A percentile compares a stretch with the other conserved stretches of the same genome.
Conservation (phyloP, 2,113 vertebrate genomes). For the Xenopus tropicalis region DNA sequence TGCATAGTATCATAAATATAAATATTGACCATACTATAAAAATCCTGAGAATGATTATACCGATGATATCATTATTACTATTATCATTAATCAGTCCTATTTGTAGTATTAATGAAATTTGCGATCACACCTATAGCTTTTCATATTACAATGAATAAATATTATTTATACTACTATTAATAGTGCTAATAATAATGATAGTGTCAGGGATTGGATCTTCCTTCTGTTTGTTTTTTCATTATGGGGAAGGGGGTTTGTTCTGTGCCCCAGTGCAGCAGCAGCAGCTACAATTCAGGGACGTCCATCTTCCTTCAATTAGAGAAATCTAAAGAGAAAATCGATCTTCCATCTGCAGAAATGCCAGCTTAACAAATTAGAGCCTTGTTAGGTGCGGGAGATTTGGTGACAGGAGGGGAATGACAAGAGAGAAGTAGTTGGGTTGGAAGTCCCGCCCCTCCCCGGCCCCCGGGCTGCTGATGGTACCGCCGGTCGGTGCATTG, state of each 20-base stretch:
- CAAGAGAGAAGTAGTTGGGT: constrained; percentile 88
- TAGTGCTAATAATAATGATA: too few relatives aligned
- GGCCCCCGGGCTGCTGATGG: background rate
- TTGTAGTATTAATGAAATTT: too few relatives aligned
- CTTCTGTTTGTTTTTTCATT: constrained; percentile 12
- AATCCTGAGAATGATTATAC: too few relatives aligned
- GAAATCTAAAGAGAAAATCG: constrained; percentile 96
- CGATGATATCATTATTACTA: too few relatives aligned
- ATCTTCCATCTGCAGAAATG: constrained; percentile 94
- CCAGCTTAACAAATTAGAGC: constrained; percentile 95
- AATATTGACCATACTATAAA: too few relatives aligned
- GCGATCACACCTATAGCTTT: too few relatives aligned
- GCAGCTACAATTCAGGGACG: constrained; percentile 69
- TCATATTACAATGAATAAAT: too few relatives aligned
- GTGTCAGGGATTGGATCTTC: too few relatives aligned
- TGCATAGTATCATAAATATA: too few relatives aligned
- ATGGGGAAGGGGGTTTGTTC: constrained; percentile 62
- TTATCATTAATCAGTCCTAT: too few relatives aligned
- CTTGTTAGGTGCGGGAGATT: constrained; percentile 92
- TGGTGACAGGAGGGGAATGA: constrained; percentile 90
- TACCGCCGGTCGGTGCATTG: too few relatives aligned
- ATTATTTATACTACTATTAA: too few relatives aligned
- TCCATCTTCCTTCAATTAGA: constrained; percentile 92
- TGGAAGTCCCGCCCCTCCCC: constrained; percentile 62
- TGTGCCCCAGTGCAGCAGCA: constrained; percentile 58